Evolutionary conservation across 2,113 vertebrate species (phyloP).

Genomic region (Xenus cinereus): DNA sequence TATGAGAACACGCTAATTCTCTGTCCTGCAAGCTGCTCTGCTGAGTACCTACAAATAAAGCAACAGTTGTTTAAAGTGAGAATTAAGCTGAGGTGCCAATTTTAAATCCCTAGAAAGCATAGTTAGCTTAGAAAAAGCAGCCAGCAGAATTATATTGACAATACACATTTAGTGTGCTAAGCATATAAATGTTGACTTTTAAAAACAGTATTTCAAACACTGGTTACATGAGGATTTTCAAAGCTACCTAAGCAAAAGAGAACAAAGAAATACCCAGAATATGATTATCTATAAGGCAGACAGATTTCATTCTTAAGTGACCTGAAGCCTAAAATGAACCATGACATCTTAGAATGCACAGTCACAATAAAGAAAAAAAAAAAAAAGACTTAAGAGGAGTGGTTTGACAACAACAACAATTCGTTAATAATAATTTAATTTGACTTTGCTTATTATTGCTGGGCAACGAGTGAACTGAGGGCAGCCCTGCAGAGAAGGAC

Average conservation of each 20-base stretch:
- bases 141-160: neutral
- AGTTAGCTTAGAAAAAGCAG: neutral
- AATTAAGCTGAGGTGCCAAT: neutral
- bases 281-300: neutral
- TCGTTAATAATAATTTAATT: neutral
- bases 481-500: neutral
- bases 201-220: neutral
- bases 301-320: neutral
- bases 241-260: neutral
- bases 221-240: neutral
- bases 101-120: neutral
- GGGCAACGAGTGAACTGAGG: neutral
- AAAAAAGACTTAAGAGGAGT: neutral
- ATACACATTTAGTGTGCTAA: neutral
- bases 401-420: neutral
- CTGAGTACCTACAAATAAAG: conserved; percentile 69
- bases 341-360: neutral
- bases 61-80: neutral
- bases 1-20: conserved; percentile 91
- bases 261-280: neutral
- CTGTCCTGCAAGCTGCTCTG: conserved; percentile 84
- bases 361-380: neutral
- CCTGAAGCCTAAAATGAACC: neutral
- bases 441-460: neutral
- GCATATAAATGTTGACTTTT: neutral